Evolutionary conservation across 2,113 vertebrate species (phyloP), one percentile per base, ranked within the genome.

Genomic region (Misgurnus anguillicaudatus): DNA sequence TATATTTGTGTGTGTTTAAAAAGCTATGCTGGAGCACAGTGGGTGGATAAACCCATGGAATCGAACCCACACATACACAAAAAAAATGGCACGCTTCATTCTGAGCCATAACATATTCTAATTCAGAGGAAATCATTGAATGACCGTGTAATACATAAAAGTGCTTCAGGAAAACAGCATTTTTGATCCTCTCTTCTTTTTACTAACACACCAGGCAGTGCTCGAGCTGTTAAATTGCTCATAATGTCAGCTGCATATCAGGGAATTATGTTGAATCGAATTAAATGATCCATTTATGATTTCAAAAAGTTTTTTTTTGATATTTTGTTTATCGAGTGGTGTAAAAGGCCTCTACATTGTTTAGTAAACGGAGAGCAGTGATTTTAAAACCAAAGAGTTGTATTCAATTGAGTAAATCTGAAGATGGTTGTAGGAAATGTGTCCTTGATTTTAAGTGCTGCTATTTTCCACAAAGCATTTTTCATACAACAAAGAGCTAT

Each of bases 121-220:
- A 13, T 77, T 78, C 77, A 86, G 79, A 16, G 24, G 83, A 86
- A 85, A 85, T 86, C 80, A 63, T 67, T 78, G 68, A 70, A 55
- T 17, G 60, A 81, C 83, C 16, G 72, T 81, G n/a, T 67, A 86
- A 85, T 89, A 80, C 82, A 63, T 84, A 78, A 81, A 65, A 45
- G 82, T 45, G 11, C 63, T 73, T 4, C 19, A 61, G 58, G 66
- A 42, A 53, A 76, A 71, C 41, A 0, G 39, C 66, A 3, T 58
- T 68, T 42, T 24, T 6, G 10, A 60, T 60, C 67, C 9, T 48
- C 24, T 47, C 55, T 10, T 13, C 5, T 48, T 16, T 48, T 69
- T 61, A 61, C 55, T 9, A 31, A 66, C 63, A 67, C 51, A 55
- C 13, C 19, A 53, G 31, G 31, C 16, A 17, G 55, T 60, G 11